These are phyloP conservation scores for Muntiacus muntjak DNA, from an alignment of 2,113 vertebrate genomes.

Conservation along the genomic window DNA sequence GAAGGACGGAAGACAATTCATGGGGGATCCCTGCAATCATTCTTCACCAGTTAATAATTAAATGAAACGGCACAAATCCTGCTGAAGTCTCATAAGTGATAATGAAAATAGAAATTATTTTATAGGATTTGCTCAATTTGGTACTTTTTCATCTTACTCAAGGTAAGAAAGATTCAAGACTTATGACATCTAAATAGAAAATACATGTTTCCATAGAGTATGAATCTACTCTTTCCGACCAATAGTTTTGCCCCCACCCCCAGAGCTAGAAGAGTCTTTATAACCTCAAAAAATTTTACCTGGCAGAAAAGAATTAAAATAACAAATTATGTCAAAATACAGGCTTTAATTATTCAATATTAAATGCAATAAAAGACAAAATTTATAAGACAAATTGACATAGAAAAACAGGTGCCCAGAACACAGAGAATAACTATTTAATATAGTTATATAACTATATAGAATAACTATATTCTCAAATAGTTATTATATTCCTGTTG, in stretches of 20 bases:
- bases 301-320: background rate
- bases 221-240: background rate
- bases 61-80: background rate
- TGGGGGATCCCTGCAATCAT: background rate
- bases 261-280: background rate
- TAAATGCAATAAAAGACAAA: background rate
- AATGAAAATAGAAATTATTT: background rate
- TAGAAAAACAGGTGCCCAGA: background rate
- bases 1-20: background rate
- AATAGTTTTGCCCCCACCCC: rapidly evolving
- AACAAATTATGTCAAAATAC: background rate
- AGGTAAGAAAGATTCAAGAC: background rate
- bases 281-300: background rate
- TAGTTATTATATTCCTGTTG: background rate
- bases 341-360: background rate
- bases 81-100: background rate
- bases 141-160: background rate
- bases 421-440: background rate
- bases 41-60: background rate
- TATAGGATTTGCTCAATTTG: background rate
- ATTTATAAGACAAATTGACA: background rate
- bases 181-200: background rate
- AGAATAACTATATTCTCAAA: background rate
- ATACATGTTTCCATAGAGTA: background rate
- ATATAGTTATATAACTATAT: too few species aligned